Percentiles rank a stretch among this genome's conserved stretches.
These are phyloP conservation scores for Thalassarche chlororhynchos DNA, from an alignment of 2,113 vertebrate species.

Conservation along the genomic window DNA sequence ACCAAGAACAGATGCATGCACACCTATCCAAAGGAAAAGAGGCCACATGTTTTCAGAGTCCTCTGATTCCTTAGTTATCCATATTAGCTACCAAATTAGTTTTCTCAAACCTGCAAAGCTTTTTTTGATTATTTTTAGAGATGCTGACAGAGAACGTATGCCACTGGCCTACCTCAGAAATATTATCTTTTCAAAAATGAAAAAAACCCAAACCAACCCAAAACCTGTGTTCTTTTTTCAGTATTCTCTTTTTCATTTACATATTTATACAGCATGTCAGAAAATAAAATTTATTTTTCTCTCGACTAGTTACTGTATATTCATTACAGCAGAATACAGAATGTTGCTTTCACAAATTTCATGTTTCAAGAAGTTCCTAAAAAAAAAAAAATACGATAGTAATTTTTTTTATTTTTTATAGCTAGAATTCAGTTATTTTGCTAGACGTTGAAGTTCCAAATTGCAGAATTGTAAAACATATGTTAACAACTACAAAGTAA, in stretches of 20 bases:
- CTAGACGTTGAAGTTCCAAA: not conserved
- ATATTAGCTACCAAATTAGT: not conserved
- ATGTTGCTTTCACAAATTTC: not conserved
- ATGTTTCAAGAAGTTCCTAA: not conserved
- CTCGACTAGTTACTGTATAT: not conserved
- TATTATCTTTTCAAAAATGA: not conserved
- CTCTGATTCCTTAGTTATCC: not conserved
- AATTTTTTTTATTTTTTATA: not conserved
- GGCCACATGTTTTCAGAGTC: not conserved
- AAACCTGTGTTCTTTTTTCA: not conserved
- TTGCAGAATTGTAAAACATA: not conserved
- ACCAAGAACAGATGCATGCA: not conserved
- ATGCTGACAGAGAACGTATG: not conserved
- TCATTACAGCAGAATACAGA: not conserved
- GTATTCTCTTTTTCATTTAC: not conserved
- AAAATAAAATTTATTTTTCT: not conserved
- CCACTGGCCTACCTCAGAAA: not conserved
- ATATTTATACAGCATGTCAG: not conserved
- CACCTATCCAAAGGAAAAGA: not conserved
- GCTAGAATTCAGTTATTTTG: not conserved
- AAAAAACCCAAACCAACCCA: not conserved
- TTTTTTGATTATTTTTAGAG: not conserved
- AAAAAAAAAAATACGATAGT: fast-evolving
- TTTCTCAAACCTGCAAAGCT: not conserved
- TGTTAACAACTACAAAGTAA: not conserved